Base-by-base conservation (phyloP, 2,113 vertebrate species). In the Benitochromis conjunctus region DNA sequence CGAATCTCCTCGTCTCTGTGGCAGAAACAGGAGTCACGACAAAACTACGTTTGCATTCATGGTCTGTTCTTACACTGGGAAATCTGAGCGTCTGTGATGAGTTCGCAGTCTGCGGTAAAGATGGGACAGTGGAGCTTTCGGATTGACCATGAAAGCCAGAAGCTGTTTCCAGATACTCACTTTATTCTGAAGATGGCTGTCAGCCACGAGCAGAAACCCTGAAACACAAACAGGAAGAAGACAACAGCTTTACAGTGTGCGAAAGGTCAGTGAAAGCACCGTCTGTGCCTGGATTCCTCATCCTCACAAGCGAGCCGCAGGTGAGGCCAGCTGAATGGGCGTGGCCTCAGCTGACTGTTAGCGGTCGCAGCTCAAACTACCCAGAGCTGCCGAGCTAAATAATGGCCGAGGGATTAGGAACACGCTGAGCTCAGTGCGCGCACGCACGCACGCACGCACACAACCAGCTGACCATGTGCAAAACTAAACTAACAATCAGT, bases 161-260 rank as follows among this genome's bases (percentile, higher is more conserved):
- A 14, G 38, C 38, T 10, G 10, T 64, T 64, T 66, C 19, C 9
- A 7, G 7, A 19, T 58, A 98, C 98, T 99, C 96, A 99, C 98
- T 99, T 99, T 97, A 99, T 99, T 95, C 98, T 97, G 96, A 99
- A 99, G 96, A 99, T 99, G 24, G 98, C 98, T 3, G 98, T 99
- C 92, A 99, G 94, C 98, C 98, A 99, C 84, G 98, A 99, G 88
- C 98, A 99, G 96, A 99, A 99, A 79, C 98, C 98, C 98, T 99
- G 94, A 46, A 14, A 16, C 24, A 55, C 21, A 78, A 21, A 53
- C 5, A 24, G 8, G 21, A 29, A 51, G 21, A 14, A 57, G 11
- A 69, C 1, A 9, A 53, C 24, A 76, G 43, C 2, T 48, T 48
- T 48, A 29, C 24, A 48, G 66, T 9, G 16, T 19, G 21, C 5